Percentiles rank a stretch among this genome's conserved stretches.
phyloP scores from a whole-genome alignment of 2,113 vertebrate genomes.

The Scalopus aquaticus region DNA sequence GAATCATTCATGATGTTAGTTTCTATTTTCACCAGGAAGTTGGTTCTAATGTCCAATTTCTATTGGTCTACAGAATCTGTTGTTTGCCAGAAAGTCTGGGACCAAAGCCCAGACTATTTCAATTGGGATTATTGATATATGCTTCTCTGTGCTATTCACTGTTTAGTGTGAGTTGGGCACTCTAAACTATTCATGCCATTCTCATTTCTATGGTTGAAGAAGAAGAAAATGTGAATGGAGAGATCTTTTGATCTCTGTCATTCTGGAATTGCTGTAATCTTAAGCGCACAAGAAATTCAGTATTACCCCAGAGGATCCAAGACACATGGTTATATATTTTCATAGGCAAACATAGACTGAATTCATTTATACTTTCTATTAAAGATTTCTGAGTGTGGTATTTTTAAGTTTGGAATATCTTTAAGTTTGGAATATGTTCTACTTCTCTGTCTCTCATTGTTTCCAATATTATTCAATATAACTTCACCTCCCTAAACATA shows the following conservation, averaged over 20 bases:
- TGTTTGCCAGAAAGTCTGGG: constrained; percentile 29
- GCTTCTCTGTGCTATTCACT: neutral
- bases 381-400: neutral
- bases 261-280: neutral
- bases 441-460: neutral
- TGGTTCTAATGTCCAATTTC: constrained; percentile 19
- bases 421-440: neutral
- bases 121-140: neutral
- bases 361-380: neutral
- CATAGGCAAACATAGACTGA: neutral
- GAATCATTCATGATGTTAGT: constrained; percentile 1
- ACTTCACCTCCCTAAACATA: neutral
- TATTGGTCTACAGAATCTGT: neutral
- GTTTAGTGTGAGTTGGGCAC: neutral
- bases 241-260: neutral
- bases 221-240: neutral
- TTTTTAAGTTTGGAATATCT: neutral
- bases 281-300: neutral
- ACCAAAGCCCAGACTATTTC: constrained; percentile 32
- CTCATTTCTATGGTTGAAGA: neutral
- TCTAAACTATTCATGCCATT: neutral
- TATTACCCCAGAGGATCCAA: neutral
- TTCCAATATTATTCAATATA: neutral
- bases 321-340: neutral
- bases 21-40: neutral